Evolutionary conservation across 2,113 vertebrate genomes (phyloP), one percentile per base, ranked within the genome.

Genomic region (Ardeotis arabs): DNA sequence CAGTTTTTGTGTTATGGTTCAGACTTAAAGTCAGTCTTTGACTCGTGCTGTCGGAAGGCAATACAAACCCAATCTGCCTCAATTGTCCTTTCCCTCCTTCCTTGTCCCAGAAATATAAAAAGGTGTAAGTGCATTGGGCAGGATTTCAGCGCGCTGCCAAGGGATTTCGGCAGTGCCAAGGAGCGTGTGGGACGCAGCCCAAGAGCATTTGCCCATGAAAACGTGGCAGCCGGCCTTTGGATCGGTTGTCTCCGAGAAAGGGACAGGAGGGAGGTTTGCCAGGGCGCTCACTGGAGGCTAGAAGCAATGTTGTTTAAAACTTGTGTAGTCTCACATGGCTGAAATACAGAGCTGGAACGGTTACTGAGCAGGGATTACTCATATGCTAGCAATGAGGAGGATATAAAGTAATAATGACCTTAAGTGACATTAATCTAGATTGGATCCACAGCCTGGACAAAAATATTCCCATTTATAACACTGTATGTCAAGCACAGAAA

Each of bases 381-480:
- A 81, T 17, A 31, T 19, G 13, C 56, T 68, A 56, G 33, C 14
- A 53, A 39, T 31, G 76, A 81, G 37, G 47, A 76, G 62, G 29
- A 55, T 14, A 68, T 78, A 95, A 87, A 94, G 74, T 70, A 91
- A 88, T 89, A 52, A 68, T 69, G 66, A 82, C 89, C 81, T 91
- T 58, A 87, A 53, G 47, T 73, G 58, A 89, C 89, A 78, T 67
- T 49, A 53, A 90, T 87, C 35, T 25, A 60, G 63, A 47, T 14
- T 76, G 49, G 33, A 70, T 64, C 53, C 84, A 87, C 60, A 92
- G 45, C 44, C 37, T 10, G 9, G 45, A 69, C 39, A 68, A 83
- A 91, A 96, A 75, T 14, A 68, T 14, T 96, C 87, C 24, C 47
- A 59, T 76, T 55, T 66, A 9, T 55, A 95, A 29, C 25, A 69